Conservation (phyloP, 2,888 invertebrate genomes). For the Chrysolina americana region DNA sequence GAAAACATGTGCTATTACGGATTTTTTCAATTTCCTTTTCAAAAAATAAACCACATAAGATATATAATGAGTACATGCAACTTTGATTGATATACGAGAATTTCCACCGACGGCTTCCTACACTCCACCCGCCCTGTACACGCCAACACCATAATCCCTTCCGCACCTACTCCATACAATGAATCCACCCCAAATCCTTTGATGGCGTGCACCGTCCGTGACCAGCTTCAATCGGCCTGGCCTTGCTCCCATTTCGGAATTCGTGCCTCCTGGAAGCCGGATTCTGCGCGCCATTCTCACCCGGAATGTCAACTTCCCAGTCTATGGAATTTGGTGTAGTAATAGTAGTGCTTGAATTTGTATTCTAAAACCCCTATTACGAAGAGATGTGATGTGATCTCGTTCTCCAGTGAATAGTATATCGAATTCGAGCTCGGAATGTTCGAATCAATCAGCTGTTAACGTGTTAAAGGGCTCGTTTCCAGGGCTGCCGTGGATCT, state of each 20-base stretch:
- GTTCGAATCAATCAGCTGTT: not conserved
- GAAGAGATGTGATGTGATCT: not conserved
- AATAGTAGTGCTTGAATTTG: constrained; percentile 56
- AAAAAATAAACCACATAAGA: not conserved
- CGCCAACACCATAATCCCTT: not conserved
- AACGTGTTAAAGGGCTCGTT: not conserved
- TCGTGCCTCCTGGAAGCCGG: constrained; percentile 58
- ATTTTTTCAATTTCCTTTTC: too few relatives aligned
- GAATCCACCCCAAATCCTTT: constrained; percentile 23
- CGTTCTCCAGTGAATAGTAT: not conserved
- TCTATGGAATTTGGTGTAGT: constrained; percentile 61
- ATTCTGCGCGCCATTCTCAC: constrained; percentile 59
- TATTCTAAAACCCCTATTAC: not conserved
- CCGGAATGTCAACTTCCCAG: constrained; percentile 64
- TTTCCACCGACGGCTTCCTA: not conserved
- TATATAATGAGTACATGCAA: too few relatives aligned
- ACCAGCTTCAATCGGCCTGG: constrained; percentile 56
- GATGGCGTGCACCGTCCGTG: constrained; percentile 29
- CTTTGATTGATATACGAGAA: not conserved
- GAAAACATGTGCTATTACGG: too few relatives aligned
- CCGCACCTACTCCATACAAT: not conserved
- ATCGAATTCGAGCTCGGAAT: not conserved
- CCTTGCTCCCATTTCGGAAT: constrained; percentile 59
- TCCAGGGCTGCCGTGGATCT: not conserved
- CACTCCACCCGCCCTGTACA: not conserved